These are phyloP conservation scores for Artibeus jamaicensis DNA, from an alignment of 2,797 vertebrate species.

Conservation along the genomic window DNA sequence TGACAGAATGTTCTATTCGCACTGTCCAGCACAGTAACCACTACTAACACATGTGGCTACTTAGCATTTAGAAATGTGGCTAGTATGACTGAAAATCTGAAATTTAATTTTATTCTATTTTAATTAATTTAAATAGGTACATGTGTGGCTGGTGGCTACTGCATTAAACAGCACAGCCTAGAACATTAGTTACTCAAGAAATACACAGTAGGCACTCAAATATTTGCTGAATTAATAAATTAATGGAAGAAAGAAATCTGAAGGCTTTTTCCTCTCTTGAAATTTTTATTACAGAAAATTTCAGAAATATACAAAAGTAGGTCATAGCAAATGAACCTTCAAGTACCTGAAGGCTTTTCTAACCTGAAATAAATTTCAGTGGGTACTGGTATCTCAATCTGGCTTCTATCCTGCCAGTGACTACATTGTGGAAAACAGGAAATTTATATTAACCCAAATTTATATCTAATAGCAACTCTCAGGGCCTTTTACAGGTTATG, in stretches of 20 bases:
- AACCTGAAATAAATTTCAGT: slow-evolving; percentile 19
- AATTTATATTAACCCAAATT: slow-evolving; percentile 25
- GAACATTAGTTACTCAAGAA: slow-evolving; percentile 28
- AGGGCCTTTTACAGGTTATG: not conserved
- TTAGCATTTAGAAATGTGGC: not conserved
- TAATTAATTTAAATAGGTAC: not conserved
- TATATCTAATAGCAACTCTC: not conserved
- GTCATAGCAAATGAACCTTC: not conserved
- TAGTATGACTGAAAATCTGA: not conserved
- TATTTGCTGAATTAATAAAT: not conserved
- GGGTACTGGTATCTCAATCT: not conserved
- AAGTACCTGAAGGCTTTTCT: not conserved
- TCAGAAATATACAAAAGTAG: not conserved
- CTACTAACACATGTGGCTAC: not conserved
- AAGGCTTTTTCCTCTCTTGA: slow-evolving; percentile 5
- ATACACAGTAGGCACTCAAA: not conserved
- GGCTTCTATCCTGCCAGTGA: not conserved
- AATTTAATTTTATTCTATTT: slow-evolving; percentile 31
- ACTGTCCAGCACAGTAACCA: not conserved
- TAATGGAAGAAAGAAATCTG: slow-evolving; percentile 27
- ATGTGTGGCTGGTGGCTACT: not conserved
- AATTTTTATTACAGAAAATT: slow-evolving; percentile 4
- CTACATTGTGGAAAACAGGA: not conserved
- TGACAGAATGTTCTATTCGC: not conserved
- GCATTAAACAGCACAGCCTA: not conserved